These are phyloP conservation scores for Sciurus vulgaris DNA, from an alignment of 2,797 vertebrate species.

Conservation along the genomic window DNA sequence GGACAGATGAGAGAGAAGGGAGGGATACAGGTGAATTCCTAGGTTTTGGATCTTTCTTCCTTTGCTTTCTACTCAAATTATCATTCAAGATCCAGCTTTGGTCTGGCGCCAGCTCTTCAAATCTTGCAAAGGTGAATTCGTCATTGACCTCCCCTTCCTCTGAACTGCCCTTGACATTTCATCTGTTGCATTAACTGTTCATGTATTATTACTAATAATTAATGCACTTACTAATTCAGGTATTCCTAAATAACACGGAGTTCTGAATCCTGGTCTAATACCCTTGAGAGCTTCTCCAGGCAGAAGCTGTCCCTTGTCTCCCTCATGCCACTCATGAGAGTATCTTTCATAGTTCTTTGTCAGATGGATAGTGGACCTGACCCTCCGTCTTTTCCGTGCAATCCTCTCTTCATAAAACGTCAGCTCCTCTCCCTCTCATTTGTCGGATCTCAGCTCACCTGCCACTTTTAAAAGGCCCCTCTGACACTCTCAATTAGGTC, in stretches of 20 bases:
- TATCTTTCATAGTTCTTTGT: background rate
- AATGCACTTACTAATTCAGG: background rate
- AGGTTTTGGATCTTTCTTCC: background rate
- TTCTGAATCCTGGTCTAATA: background rate
- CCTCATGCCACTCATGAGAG: background rate
- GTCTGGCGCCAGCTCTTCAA: background rate
- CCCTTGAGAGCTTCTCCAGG: background rate
- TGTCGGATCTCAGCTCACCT: background rate
- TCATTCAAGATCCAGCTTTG: background rate
- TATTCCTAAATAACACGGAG: background rate
- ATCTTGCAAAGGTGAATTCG: background rate
- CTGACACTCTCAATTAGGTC: background rate
- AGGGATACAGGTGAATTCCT: rapidly evolving
- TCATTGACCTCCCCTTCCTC: background rate
- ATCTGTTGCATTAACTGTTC: background rate
- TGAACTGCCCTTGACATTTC: background rate
- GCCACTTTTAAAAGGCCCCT: background rate
- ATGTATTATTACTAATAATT: background rate
- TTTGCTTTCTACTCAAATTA: background rate
- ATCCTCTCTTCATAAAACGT: background rate
- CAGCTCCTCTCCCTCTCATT: background rate
- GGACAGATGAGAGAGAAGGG: background rate
- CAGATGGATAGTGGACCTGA: background rate
- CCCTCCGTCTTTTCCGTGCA: background rate
- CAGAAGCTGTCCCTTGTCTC: background rate